These are phyloP conservation scores for Drosophila guanche DNA, from an alignment of 1,140 invertebrate species.

Conservation along the genomic window DNA sequence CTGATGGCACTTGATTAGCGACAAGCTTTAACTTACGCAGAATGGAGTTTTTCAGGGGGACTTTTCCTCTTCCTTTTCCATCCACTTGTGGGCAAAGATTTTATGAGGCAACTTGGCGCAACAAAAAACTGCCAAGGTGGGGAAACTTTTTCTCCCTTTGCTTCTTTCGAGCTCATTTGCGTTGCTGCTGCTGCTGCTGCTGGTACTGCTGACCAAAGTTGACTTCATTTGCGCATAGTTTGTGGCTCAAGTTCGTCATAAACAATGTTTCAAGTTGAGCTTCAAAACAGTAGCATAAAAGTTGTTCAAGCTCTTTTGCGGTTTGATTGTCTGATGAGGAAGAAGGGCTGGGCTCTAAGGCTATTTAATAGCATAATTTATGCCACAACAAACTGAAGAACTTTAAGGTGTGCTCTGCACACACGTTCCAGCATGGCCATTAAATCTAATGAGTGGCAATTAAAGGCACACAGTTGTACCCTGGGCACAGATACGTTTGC, in stretches of 20 bases:
- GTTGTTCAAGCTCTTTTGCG: conserved; percentile 38
- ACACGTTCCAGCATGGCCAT: conserved; percentile 51
- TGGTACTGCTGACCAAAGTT: conserved; percentile 72
- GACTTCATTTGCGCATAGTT: conserved; percentile 77
- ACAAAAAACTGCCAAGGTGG: conserved; percentile 63
- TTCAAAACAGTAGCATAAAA: conserved; percentile 68
- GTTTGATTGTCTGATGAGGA: conserved; percentile 65
- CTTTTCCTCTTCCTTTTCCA: conserved; percentile 12
- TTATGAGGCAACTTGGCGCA: conserved; percentile 61
- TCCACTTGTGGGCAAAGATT: conserved; percentile 23
- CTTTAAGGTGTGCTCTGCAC: conserved; percentile 4
- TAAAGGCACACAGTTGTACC: conserved; percentile 48
- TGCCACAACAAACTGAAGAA: conserved; percentile 14
- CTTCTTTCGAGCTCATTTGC: conserved; percentile 62
- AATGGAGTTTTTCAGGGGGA: conserved; percentile 25
- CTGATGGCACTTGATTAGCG: conserved; percentile 72
- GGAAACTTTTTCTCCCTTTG: conserved; percentile 52
- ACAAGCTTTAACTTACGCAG: conserved; percentile 53
- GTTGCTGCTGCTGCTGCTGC: conserved; percentile 8
- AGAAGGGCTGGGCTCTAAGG: not conserved
- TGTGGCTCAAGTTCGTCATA: conserved; percentile 76
- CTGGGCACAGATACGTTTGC: conserved; percentile 13
- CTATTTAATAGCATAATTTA: conserved; percentile 33
- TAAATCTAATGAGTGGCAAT: conserved; percentile 67
- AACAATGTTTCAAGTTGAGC: conserved; percentile 75